Base-by-base conservation (phyloP, 2,888 invertebrate genomes). In the Drosophila robusta region DNA sequence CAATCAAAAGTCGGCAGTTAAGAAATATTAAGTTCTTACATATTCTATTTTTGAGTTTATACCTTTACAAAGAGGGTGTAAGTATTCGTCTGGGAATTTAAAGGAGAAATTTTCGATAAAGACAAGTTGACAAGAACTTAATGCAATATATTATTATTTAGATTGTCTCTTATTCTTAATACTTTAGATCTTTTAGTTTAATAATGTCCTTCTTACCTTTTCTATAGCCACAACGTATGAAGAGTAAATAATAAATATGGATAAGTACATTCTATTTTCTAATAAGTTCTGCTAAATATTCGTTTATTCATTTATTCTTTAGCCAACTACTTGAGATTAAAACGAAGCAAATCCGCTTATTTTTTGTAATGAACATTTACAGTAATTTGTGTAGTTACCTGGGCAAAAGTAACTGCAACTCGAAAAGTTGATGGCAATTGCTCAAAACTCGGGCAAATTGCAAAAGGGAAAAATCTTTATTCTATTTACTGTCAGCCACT, bases 401-500 rank as follows among this genome's bases (percentile, higher is more conserved):
- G 3, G 34, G 4, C 12, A 4, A 12, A 34, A 34, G 51, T 26
- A 18, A 46, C 29, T 42, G 29, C 49, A 58, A 18, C 54, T 22
- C 34, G 41, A 22, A 16, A 39, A 29, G 26, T 38, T 69, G 51
- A 51, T 34, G 45, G 55, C 62, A 52, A 49, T 47, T 47, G 55
- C 60, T 38, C 24, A 44, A 36, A 45, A 34, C 14, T 49, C 24
- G 50, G 12, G 46, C 66, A 67, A 49, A 49, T 49, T 45, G 45
- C 22, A 46, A 36, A 32, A 51, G 34, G 45, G 45, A 50, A 45
- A 61, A 67, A 78, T 64, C 64, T 54, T 57, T 68, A 38, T 65
- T 83, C 61, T 76, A 71, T 79, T 83, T 76, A 80, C 84, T 83
- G 76, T 82, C 78, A 70, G 75, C 62, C 66, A 74, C 85, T 78